Percentiles rank a stretch among this genome's conserved stretches.
These are phyloP conservation scores for Potorous gilbertii DNA, from an alignment of 2,797 vertebrate genomes.

Conservation along the genomic window DNA sequence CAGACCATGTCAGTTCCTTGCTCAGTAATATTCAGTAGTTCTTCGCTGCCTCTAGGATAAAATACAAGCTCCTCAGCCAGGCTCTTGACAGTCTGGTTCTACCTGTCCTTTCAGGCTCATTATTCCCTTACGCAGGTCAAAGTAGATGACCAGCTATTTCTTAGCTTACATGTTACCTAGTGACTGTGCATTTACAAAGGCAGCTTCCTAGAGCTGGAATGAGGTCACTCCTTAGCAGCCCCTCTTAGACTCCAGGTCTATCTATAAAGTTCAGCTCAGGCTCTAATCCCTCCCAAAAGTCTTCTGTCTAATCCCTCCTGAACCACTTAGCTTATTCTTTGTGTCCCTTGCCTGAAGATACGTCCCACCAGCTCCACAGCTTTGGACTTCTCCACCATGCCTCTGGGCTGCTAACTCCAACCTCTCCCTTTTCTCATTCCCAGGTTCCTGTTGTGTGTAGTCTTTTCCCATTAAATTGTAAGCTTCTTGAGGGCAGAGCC, in stretches of 20 bases:
- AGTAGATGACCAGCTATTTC: background rate
- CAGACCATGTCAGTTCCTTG: background rate
- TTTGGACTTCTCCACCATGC: background rate
- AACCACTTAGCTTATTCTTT: background rate
- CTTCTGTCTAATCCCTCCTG: background rate
- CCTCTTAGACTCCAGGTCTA: background rate
- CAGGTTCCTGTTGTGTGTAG: background rate
- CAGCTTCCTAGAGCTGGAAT: background rate
- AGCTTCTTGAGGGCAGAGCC: background rate
- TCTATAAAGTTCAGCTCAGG: background rate
- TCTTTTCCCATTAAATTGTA: background rate
- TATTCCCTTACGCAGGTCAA: background rate
- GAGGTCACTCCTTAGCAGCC: background rate
- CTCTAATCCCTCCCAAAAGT: background rate
- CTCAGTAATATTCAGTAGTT: background rate
- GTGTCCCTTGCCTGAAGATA: background rate
- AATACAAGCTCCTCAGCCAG: background rate
- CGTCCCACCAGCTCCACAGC: background rate
- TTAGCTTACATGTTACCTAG: background rate
- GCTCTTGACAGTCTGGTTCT: background rate
- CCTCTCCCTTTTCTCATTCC: accelerated
- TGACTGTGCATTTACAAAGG: background rate
- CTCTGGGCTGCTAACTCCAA: background rate
- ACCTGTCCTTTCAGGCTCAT: background rate
- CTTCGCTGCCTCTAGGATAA: background rate